Percentiles rank a stretch among this genome's conserved stretches.
These are phyloP conservation scores for Pandemis cinnamomeana DNA, from an alignment of 2,888 invertebrate species.

Conservation along the genomic window DNA sequence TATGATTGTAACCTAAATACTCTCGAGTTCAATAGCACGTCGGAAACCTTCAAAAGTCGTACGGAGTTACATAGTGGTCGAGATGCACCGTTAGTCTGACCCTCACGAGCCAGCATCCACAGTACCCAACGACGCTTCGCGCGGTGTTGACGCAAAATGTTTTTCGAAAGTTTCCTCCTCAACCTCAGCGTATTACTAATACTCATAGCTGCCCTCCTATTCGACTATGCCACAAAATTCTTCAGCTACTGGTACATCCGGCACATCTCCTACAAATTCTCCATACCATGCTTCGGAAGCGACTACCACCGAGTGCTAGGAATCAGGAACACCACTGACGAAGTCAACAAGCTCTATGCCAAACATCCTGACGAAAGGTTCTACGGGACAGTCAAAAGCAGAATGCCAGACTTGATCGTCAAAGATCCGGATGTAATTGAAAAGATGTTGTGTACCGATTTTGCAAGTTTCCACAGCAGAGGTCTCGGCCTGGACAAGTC, in stretches of 20 bases:
- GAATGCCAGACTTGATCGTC: conserved; percentile 77
- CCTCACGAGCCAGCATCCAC: conserved; percentile 58
- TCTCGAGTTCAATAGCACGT: conserved; percentile 61
- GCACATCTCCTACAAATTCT: conserved; percentile 70
- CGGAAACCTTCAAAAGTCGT: conserved; percentile 41
- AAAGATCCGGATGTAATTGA: conserved; percentile 75
- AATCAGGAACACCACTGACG: conserved; percentile 67
- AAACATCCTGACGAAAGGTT: conserved; percentile 68
- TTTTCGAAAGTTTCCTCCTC: conserved; percentile 78
- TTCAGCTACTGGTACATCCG: conserved; percentile 81
- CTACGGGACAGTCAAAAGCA: conserved; percentile 72
- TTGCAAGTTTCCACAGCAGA: conserved; percentile 78
- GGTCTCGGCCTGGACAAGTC: conserved; percentile 81
- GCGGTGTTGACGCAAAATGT: conserved; percentile 74
- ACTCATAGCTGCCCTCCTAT: conserved; percentile 67
- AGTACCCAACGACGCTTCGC: conserved; percentile 61
- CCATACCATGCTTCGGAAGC: conserved; percentile 73
- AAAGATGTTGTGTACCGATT: conserved; percentile 77
- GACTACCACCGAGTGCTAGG: conserved; percentile 74
- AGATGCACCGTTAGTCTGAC: conserved; percentile 75
- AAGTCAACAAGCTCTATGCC: conserved; percentile 67
- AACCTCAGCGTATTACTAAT: conserved; percentile 64
- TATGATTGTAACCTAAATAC: conserved; percentile 41
- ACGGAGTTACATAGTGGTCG: conserved; percentile 41
- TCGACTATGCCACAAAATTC: conserved; percentile 78